phyloP scores from a whole-genome alignment of 2,797 vertebrate species.

The Serranus cabrilla region DNA sequence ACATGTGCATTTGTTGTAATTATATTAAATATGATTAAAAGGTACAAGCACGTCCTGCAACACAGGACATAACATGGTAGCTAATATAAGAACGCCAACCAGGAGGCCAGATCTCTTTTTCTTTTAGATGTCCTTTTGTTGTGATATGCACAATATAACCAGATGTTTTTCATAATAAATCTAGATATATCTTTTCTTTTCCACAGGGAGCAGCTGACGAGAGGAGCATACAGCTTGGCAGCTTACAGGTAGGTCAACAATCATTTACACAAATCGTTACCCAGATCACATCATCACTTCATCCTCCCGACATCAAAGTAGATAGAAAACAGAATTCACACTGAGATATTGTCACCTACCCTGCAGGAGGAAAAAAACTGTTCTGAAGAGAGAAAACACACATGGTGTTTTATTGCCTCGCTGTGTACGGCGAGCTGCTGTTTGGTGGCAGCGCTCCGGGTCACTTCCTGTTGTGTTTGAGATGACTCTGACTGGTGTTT shows the following conservation, averaged over 20 bases:
- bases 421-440: slow-evolving; percentile 12
- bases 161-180: neutral
- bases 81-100: no score
- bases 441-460: slow-evolving; percentile 20
- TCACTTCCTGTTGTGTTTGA: slow-evolving; percentile 55
- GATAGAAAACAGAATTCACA: slow-evolving; percentile 1
- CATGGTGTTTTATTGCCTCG: slow-evolving; percentile 9
- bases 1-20: no score
- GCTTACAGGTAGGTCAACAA: slow-evolving; percentile 27
- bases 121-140: no score
- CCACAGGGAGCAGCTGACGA: slow-evolving; percentile 7
- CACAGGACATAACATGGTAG: no score
- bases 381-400: neutral
- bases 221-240: neutral
- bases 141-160: no score
- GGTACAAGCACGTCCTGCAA: no score
- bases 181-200: neutral
- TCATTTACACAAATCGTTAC: neutral
- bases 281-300: slow-evolving; percentile 1
- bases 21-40: no score
- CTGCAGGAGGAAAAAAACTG: neutral
- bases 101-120: no score
- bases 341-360: slow-evolving; percentile 1
- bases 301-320: neutral
- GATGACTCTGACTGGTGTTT: slow-evolving; percentile 23